Conservation (phyloP, 2,113 vertebrate genomes). For the Neodontobutis hainanensis region DNA sequence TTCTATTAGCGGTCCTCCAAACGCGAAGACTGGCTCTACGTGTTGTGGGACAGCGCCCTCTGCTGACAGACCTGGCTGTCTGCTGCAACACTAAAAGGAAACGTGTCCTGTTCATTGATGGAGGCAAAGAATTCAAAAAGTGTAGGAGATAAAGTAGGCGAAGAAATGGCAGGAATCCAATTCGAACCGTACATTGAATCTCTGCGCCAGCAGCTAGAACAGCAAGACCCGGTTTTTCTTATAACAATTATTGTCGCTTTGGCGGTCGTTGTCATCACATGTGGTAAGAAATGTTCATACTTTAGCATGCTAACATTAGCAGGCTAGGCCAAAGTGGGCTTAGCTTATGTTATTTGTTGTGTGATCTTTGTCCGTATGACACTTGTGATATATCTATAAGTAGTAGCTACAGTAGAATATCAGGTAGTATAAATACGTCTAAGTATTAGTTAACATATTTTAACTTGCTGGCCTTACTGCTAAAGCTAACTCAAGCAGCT, state of each 20-base stretch:
- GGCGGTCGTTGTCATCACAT: constrained; percentile 72
- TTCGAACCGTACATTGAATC: constrained; percentile 65
- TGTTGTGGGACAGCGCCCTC: constrained; percentile 38
- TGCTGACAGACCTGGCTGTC: background rate
- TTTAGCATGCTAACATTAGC: constrained; percentile 40
- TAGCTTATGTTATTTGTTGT: background rate
- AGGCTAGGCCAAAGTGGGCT: constrained; percentile 19
- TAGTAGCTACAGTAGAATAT: too few relatives aligned
- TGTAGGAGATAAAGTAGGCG: constrained; percentile 58
- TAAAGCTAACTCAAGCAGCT: too few relatives aligned
- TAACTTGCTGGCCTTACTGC: too few relatives aligned
- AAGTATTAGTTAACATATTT: too few relatives aligned
- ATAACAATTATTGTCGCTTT: constrained; percentile 74
- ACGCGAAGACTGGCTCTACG: too few relatives aligned
- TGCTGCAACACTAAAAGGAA: constrained; percentile 26
- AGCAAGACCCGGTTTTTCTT: constrained; percentile 69
- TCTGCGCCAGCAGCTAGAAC: constrained; percentile 64
- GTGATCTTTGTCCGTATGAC: background rate
- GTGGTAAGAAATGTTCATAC: constrained; percentile 61
- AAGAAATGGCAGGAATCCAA: constrained; percentile 52
- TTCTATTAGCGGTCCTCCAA: too few relatives aligned
- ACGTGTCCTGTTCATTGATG: constrained; percentile 65
- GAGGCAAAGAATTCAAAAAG: constrained; percentile 25
- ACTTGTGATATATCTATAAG: background rate
- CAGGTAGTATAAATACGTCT: too few relatives aligned